Evolutionary conservation across 2,888 invertebrate genomes (phyloP).

Genomic region (Copidosoma aretas): DNA sequence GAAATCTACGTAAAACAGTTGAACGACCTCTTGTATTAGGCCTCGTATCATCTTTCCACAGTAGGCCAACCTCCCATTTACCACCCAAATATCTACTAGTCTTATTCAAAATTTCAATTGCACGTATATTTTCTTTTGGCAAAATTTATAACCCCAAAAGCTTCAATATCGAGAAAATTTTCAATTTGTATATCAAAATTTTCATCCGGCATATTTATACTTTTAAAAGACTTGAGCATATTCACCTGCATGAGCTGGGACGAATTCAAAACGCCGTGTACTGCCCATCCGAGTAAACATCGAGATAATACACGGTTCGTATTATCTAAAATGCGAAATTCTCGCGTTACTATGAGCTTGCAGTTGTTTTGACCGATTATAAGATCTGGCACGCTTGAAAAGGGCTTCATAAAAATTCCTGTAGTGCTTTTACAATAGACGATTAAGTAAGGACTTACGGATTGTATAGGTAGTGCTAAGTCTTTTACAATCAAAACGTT

Average conservation of each 20-base stretch:
- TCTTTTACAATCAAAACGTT: not conserved
- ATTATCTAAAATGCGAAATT: not conserved
- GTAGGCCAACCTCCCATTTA: conserved; percentile 16
- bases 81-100: not conserved
- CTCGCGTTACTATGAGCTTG: not conserved
- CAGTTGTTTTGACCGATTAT: conserved; percentile 20
- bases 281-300: conserved; percentile 1
- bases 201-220: no score
- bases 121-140: not conserved
- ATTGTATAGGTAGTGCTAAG: not conserved
- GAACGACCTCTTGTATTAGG: not conserved
- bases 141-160: no score
- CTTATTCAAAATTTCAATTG: conserved; percentile 14
- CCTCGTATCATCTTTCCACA: not conserved
- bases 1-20: not conserved
- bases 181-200: no score
- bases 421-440: not conserved
- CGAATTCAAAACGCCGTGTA: conserved; percentile 2
- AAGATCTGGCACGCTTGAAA: conserved; percentile 9
- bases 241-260: not conserved
- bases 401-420: not conserved
- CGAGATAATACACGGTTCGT: not conserved
- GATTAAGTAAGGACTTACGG: not conserved
- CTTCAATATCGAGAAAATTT: no score
- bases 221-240: not conserved